Evolutionary conservation across 1,140 invertebrate genomes (phyloP).

Genomic region (Drosophila insularis): DNA sequence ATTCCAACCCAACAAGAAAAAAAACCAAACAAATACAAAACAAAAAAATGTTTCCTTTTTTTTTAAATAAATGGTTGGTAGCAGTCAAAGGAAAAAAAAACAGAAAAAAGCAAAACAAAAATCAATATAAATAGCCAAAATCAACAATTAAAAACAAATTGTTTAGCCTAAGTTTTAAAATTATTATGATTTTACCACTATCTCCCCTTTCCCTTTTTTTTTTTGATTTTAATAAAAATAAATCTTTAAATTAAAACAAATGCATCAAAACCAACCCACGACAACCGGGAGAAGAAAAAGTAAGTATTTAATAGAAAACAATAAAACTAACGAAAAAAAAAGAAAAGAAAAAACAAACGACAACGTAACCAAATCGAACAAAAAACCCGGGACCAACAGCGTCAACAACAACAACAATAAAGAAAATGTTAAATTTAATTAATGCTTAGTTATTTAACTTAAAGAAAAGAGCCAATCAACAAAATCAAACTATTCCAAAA

Average conservation of each 20-base stretch:
- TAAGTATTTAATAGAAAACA: conserved; percentile 61
- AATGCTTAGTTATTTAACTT: conserved; percentile 3
- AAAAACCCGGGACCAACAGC: neutral
- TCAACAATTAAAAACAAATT: conserved; percentile 42
- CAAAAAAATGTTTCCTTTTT: conserved; percentile 40
- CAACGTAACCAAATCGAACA: conserved; percentile 1
- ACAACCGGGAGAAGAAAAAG: conserved; percentile 35
- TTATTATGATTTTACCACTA: conserved; percentile 37
- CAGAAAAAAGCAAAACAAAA: conserved; percentile 35
- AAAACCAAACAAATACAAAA: conserved; percentile 17
- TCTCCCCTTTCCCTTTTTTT: neutral
- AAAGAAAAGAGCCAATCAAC: neutral
- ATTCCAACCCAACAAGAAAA: conserved; percentile 44
- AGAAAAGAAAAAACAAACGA: conserved; percentile 27
- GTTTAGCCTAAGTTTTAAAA: conserved; percentile 71
- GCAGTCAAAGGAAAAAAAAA: conserved; percentile 21
- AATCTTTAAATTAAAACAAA: conserved; percentile 41
- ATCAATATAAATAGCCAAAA: conserved; percentile 19
- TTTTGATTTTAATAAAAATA: conserved; percentile 47
- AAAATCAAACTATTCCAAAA: conserved; percentile 30
- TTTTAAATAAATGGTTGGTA: conserved; percentile 46
- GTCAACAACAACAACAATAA: conserved; percentile 3
- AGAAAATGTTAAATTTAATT: neutral
- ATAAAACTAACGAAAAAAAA: conserved; percentile 39
- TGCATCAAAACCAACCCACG: conserved; percentile 38